phyloP scores from a whole-genome alignment of 2,888 invertebrate genomes.

The Pyrrhia umbra region DNA sequence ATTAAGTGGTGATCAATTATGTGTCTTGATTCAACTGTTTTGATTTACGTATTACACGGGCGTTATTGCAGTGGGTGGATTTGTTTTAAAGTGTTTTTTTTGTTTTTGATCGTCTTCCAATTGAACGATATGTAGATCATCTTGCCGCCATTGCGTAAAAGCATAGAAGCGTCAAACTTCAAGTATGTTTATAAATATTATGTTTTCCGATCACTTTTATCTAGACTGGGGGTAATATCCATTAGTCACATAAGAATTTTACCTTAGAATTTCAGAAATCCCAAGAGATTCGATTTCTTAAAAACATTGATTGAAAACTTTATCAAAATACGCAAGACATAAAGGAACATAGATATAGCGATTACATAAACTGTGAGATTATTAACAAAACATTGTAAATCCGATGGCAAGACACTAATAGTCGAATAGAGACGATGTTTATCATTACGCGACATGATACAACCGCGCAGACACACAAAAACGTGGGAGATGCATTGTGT shows the following conservation, averaged over 20 bases:
- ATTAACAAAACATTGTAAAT: constrained; percentile 37
- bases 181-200: too few relatives aligned
- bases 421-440: constrained; percentile 55
- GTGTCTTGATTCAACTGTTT: constrained; percentile 1
- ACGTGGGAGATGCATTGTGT: constrained; percentile 71
- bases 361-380: not conserved
- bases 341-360: not conserved
- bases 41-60: too few relatives aligned
- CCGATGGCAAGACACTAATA: constrained; percentile 50
- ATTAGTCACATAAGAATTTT: too few relatives aligned
- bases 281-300: not conserved
- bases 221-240: too few relatives aligned
- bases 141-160: too few relatives aligned
- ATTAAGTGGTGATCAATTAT: not conserved
- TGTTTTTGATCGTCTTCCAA: too few relatives aligned
- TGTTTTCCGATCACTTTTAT: too few relatives aligned
- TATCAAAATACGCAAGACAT: not conserved
- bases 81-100: too few relatives aligned
- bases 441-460: constrained; percentile 71
- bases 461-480: constrained; percentile 68
- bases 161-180: too few relatives aligned
- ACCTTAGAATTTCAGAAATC: too few relatives aligned
- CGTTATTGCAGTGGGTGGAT: too few relatives aligned
- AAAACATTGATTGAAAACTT: not conserved
- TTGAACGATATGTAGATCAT: too few relatives aligned